Evolutionary conservation across 2,113 vertebrate genomes (phyloP).

Genomic region (Quiscalus mexicanus): DNA sequence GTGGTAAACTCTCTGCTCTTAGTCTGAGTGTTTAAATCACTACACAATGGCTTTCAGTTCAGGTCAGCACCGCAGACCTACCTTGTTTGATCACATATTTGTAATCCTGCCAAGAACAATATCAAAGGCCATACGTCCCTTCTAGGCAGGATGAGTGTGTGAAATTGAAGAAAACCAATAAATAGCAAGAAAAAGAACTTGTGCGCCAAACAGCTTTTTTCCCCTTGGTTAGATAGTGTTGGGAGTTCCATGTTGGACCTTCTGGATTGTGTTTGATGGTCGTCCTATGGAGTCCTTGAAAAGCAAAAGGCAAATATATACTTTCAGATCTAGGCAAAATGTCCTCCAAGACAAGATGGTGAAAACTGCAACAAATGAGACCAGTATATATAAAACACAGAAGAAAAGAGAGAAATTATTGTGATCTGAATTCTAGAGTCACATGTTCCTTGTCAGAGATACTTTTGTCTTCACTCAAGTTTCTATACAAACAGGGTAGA

Average conservation of each 20-base stretch:
- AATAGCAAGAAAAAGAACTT: background rate
- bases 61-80: background rate
- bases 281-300: rapidly evolving
- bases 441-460: background rate
- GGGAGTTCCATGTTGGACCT: background rate
- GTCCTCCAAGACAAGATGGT: background rate
- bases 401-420: background rate
- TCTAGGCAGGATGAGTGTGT: background rate
- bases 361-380: background rate
- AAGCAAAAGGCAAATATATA: background rate
- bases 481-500: background rate
- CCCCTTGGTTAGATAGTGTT: background rate
- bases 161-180: background rate
- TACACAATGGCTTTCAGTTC: background rate
- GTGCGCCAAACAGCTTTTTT: background rate
- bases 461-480: background rate
- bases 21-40: background rate
- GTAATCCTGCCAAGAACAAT: background rate
- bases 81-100: background rate
- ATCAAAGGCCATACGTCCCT: background rate
- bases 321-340: background rate
- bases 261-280: background rate
- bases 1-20: background rate
- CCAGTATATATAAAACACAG: background rate
- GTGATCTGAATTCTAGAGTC: background rate